These are phyloP conservation scores for Maniola jurtina DNA, from an alignment of 1,140 invertebrate genomes.

Conservation along the genomic window DNA sequence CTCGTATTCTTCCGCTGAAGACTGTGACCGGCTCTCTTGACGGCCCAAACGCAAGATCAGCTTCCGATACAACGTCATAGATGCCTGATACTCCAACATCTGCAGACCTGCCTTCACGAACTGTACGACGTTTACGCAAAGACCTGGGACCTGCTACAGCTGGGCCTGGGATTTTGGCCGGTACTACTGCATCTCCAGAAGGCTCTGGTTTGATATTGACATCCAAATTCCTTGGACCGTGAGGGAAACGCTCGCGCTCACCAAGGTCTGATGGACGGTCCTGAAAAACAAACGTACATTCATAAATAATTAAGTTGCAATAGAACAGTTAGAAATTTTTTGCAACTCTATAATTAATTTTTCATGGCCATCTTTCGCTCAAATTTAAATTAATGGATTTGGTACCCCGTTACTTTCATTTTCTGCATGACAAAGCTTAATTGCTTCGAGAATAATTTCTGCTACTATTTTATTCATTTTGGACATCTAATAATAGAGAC, in stretches of 20 bases:
- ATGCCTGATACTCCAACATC: slow-evolving; percentile 92
- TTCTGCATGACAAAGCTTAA: not conserved
- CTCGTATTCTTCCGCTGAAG: slow-evolving; percentile 91
- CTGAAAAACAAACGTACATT: slow-evolving; percentile 51
- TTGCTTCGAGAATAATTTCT: not conserved
- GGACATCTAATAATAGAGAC: too few species aligned
- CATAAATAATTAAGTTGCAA: not conserved
- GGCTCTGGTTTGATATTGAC: slow-evolving; percentile 54
- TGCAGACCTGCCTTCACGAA: slow-evolving; percentile 86
- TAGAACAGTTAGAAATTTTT: too few species aligned
- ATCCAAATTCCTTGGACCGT: slow-evolving; percentile 87
- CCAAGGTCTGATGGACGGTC: slow-evolving; percentile 79
- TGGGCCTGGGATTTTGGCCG: slow-evolving; percentile 63
- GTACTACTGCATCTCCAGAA: slow-evolving; percentile 52
- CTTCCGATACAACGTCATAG: slow-evolving; percentile 95
- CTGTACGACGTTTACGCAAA: slow-evolving; percentile 81
- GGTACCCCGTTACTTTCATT: not conserved
- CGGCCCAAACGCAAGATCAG: slow-evolving; percentile 93
- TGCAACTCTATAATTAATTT: not conserved
- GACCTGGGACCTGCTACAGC: slow-evolving; percentile 80
- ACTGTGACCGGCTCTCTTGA: slow-evolving; percentile 90
- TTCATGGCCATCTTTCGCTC: not conserved
- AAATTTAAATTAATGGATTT: too few species aligned
- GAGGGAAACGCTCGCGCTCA: slow-evolving; percentile 87
- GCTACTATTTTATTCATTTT: not conserved